Conservation (phyloP, 1,140 invertebrate genomes). For the Campoletis sonorensis region DNA sequence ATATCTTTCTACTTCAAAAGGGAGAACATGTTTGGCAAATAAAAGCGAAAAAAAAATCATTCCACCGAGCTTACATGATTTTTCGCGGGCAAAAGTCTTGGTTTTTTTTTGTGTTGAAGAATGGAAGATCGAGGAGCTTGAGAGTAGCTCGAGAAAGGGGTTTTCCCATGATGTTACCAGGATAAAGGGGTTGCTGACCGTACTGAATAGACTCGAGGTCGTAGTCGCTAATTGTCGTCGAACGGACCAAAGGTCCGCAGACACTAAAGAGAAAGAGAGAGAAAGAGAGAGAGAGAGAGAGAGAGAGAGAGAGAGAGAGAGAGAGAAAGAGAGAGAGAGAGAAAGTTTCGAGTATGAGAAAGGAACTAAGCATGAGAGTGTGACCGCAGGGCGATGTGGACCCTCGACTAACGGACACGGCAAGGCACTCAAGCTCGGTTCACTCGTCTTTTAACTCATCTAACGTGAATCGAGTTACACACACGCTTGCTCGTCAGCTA, state of each 20-base stretch:
- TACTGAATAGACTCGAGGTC: slow-evolving; percentile 59
- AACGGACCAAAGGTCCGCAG: slow-evolving; percentile 60
- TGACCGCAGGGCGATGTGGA: slow-evolving; percentile 33
- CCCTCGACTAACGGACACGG: slow-evolving; percentile 65
- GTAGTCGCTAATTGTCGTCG: slow-evolving; percentile 66
- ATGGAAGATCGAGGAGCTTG: background rate
- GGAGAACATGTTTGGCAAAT: background rate
- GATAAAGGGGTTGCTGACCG: slow-evolving; percentile 55
- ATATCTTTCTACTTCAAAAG: background rate
- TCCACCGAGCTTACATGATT: background rate
- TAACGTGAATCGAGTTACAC: slow-evolving; percentile 25
- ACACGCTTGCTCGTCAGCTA: slow-evolving; percentile 16
- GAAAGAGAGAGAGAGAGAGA: background rate
- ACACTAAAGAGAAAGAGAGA: too few species aligned
- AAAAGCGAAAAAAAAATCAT: background rate
- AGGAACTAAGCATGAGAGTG: slow-evolving; percentile 39
- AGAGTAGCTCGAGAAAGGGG: background rate
- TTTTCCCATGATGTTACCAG: slow-evolving; percentile 49
- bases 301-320: background rate
- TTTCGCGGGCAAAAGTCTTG: background rate
- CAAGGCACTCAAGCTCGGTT: slow-evolving; percentile 72
- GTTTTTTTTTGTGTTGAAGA: background rate
- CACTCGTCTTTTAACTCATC: slow-evolving; percentile 70
- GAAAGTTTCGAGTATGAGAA: slow-evolving; percentile 2
- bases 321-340: background rate